Conservation (phyloP, 2,797 vertebrate genomes). For the Myotis planiceps region DNA sequence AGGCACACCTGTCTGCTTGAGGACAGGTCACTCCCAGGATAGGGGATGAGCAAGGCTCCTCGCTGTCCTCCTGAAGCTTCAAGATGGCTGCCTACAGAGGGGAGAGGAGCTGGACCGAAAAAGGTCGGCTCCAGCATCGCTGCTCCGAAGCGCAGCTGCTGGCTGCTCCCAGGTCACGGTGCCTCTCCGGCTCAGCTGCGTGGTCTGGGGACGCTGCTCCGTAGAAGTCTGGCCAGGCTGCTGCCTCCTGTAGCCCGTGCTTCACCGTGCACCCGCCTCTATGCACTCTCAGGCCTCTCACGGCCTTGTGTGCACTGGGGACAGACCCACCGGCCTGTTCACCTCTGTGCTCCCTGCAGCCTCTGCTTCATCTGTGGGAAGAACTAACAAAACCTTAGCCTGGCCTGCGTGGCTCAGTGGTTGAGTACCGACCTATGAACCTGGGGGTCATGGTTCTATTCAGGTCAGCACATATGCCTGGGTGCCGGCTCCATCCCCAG, state of each 20-base stretch:
- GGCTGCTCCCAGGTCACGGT: rapidly evolving
- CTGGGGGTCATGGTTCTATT: too few species aligned
- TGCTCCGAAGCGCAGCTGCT: neutral
- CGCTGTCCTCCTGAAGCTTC: neutral
- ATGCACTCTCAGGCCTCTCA: neutral
- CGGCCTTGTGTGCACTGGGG: neutral
- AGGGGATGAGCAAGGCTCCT: too few species aligned
- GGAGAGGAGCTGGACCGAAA: neutral
- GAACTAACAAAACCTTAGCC: neutral
- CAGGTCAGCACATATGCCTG: too few species aligned
- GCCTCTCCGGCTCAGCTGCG: neutral
- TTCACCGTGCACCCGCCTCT: neutral
- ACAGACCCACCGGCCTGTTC: neutral
- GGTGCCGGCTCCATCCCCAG: too few species aligned
- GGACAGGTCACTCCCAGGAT: too few species aligned
- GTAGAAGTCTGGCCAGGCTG: neutral
- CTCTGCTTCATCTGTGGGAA: neutral
- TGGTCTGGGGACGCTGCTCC: neutral
- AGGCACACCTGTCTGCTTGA: rapidly evolving
- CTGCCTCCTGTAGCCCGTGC: neutral
- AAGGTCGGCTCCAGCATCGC: neutral
- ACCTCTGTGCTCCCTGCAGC: neutral
- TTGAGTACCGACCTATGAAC: too few species aligned
- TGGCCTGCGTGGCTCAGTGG: too few species aligned
- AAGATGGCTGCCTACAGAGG: neutral